Conservation (phyloP, 2,113 vertebrate species). For the Ceyx cyanopectus region DNA sequence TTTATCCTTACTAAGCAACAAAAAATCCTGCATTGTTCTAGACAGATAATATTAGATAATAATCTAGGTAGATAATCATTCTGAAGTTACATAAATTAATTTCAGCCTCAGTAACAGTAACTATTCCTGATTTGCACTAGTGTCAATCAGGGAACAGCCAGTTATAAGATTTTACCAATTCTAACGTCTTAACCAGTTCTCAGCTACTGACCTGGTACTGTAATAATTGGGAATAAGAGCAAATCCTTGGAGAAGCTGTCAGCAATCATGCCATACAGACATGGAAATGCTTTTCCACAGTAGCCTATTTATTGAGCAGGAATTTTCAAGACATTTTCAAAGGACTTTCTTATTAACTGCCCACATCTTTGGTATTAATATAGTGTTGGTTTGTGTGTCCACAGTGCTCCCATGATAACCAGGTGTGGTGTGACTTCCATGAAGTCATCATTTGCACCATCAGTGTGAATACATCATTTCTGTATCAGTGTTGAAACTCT, state of each 20-base stretch:
- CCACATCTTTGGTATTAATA: background rate
- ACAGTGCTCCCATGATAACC: background rate
- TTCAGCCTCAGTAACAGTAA: background rate
- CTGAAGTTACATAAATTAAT: background rate
- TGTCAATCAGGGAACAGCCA: background rate
- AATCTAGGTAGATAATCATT: background rate
- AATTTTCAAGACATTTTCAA: background rate
- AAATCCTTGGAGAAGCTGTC: background rate
- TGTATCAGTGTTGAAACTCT: background rate
- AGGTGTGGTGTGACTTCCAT: background rate
- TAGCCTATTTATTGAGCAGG: background rate
- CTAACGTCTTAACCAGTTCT: background rate
- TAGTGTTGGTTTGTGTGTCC: background rate
- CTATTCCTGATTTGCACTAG: background rate
- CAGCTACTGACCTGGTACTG: background rate
- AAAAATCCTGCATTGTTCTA: background rate
- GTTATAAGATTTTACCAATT: background rate
- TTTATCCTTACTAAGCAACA: conserved; percentile 16
- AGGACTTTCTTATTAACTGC: background rate
- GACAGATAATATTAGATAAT: too few species aligned
- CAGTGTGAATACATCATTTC: background rate
- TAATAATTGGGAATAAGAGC: background rate
- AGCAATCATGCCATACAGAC: background rate
- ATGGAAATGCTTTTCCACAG: background rate
- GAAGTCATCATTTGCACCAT: background rate